Evolutionary conservation across 2,888 invertebrate species (phyloP).

Genomic region (Clostera curtula): DNA sequence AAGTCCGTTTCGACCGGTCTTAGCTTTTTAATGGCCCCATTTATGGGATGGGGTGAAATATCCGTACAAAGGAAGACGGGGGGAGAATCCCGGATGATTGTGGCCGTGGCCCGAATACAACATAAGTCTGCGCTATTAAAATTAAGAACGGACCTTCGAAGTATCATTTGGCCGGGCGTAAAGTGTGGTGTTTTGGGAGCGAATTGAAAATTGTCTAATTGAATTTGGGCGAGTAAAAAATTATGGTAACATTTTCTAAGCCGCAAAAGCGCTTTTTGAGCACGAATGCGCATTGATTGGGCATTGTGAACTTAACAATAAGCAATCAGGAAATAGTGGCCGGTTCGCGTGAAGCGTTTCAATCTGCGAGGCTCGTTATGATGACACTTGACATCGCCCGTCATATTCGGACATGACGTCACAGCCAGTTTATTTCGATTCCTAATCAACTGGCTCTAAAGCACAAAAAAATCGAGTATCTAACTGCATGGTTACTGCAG

Average conservation of each 20-base stretch:
- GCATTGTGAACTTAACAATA: slow-evolving; percentile 57
- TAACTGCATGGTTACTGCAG: no score
- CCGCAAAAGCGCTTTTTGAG: slow-evolving; percentile 32
- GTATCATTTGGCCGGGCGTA: slow-evolving; percentile 20
- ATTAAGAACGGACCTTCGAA: slow-evolving; percentile 19
- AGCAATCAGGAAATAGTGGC: slow-evolving; percentile 53
- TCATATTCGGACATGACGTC: slow-evolving; percentile 7
- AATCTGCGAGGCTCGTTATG: slow-evolving; percentile 23
- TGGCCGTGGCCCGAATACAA: slow-evolving; percentile 39
- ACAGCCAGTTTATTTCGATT: no score
- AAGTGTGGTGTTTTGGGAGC: slow-evolving; percentile 16
- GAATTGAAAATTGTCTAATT: slow-evolving; percentile 15
- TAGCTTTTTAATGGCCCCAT: slow-evolving; percentile 62
- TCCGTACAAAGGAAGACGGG: slow-evolving; percentile 48
- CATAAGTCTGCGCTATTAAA: slow-evolving; percentile 22
- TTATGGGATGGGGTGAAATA: slow-evolving; percentile 54
- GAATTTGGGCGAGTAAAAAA: slow-evolving; percentile 19
- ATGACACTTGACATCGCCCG: slow-evolving; percentile 4
- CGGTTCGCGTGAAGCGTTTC: slow-evolving; percentile 34
- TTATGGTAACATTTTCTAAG: slow-evolving; percentile 26
- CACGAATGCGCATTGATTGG: slow-evolving; percentile 52
- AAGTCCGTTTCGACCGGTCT: slow-evolving; percentile 44
- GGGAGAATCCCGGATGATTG: slow-evolving; percentile 45
- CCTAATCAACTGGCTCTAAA: no score
- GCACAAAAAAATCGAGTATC: no score